phyloP scores from a whole-genome alignment of 64 coral and sea anemone species.

The Platygyra sinensis region DNA sequence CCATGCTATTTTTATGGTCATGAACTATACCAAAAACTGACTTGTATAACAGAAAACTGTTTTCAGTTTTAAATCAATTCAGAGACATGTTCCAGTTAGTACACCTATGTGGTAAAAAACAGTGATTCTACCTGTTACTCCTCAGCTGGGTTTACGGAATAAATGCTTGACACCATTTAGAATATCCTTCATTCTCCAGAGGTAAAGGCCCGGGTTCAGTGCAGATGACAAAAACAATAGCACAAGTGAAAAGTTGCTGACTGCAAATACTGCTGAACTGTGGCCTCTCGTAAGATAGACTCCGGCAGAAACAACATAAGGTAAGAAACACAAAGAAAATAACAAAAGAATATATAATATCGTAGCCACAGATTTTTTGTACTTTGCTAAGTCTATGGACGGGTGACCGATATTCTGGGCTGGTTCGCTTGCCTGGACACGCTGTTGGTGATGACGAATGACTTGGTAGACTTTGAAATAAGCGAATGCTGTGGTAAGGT shows the following conservation, averaged over 20 bases:
- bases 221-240: neutral
- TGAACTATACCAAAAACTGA: too few species aligned
- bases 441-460: neutral
- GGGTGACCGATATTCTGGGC: neutral
- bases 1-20: too few species aligned
- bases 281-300: too few species aligned
- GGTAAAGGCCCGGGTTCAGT: neutral
- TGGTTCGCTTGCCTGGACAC: neutral
- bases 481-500: neutral
- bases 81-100: too few species aligned
- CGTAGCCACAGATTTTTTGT: neutral
- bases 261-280: neutral
- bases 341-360: too few species aligned
- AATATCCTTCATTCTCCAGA: slow-evolving; percentile 4
- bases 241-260: neutral
- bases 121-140: too few species aligned
- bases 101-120: too few species aligned
- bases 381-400: neutral
- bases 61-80: too few species aligned
- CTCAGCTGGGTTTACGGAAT: neutral
- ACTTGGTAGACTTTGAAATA: neutral
- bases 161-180: neutral
- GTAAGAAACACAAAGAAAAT: neutral
- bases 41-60: too few species aligned
- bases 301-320: neutral